These are phyloP conservation scores for Microcebus murinus DNA, from an alignment of 2,113 vertebrate species.

Conservation along the genomic window DNA sequence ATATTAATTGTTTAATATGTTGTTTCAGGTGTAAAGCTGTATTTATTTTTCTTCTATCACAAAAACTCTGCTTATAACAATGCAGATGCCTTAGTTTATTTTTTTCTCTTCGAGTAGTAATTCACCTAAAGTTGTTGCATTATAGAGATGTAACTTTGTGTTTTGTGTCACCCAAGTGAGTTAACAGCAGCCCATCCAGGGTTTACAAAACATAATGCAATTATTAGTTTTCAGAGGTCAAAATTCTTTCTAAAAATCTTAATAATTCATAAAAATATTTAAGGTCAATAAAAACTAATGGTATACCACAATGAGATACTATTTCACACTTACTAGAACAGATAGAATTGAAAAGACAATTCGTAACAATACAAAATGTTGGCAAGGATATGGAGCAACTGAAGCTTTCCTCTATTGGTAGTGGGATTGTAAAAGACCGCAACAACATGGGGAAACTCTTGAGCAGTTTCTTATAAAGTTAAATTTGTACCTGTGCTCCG, in stretches of 20 bases:
- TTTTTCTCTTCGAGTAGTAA: neutral
- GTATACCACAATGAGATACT: neutral
- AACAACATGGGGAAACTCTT: neutral
- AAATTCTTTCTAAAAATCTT: neutral
- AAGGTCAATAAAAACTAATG: neutral
- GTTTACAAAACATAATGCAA: neutral
- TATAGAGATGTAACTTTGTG: neutral
- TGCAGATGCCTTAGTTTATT: neutral
- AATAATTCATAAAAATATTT: slow-evolving; percentile 7
- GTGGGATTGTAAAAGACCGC: neutral
- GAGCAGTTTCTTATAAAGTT: neutral
- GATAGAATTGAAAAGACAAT: neutral
- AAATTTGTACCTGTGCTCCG: neutral
- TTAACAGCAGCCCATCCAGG: neutral
- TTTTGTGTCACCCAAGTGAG: neutral
- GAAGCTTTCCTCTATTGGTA: neutral
- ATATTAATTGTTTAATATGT: neutral
- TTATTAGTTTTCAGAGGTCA: neutral
- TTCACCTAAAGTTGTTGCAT: neutral
- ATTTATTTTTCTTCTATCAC: neutral
- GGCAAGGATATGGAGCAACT: neutral
- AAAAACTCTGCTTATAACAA: neutral
- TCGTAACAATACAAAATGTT: neutral
- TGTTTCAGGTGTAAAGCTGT: neutral
- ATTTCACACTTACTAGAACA: neutral